Conservation (phyloP, 2,113 vertebrate genomes). For the Heteronetta atricapilla region DNA sequence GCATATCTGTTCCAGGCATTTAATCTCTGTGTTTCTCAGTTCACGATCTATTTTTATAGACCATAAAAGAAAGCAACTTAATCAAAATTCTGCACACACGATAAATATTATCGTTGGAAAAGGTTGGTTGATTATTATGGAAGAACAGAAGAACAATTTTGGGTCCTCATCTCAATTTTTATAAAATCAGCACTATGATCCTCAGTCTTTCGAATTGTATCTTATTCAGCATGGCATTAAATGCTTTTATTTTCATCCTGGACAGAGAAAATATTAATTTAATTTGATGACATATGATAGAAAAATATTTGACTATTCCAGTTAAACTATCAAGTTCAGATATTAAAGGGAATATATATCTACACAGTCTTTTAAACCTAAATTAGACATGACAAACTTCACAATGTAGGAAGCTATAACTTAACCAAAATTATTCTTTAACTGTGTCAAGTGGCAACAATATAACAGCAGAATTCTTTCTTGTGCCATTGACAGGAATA, state of each 20-base stretch:
- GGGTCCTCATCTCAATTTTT: background rate
- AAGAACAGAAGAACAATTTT: background rate
- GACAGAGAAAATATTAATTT: background rate
- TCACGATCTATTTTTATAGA: background rate
- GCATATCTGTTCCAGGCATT: background rate
- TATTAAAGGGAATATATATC: background rate
- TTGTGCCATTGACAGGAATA: background rate
- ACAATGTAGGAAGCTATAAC: background rate
- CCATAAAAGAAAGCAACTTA: background rate
- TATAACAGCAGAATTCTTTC: background rate
- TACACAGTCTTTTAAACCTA: background rate
- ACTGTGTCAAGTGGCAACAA: background rate
- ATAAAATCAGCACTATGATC: background rate
- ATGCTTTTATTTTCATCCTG: background rate
- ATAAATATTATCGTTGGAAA: background rate
- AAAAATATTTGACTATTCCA: background rate
- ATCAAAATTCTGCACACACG: background rate
- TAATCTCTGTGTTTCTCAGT: background rate
- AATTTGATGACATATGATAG: background rate
- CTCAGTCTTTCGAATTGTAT: background rate
- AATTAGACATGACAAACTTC: background rate
- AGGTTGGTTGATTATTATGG: background rate
- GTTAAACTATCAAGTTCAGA: background rate
- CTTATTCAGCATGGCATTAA: background rate
- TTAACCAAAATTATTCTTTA: background rate